Evolutionary conservation across 2,888 invertebrate genomes (phyloP), one percentile per base, ranked within the genome.

Genomic region (Tenthredo mesomela): DNA sequence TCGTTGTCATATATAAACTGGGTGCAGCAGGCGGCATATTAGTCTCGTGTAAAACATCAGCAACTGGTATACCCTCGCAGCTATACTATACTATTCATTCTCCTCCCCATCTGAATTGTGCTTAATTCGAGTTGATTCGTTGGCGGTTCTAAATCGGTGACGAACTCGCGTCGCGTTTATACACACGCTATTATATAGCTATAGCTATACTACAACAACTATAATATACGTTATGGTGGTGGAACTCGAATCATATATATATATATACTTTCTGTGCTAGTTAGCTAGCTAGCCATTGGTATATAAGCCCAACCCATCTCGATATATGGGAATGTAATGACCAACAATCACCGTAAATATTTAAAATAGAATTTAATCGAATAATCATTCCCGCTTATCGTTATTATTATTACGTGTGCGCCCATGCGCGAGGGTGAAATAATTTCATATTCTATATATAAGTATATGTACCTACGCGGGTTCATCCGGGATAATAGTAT

Each of bases 51-150:
- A 77, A 50, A n/a, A 18, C 50, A 25, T 85, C 87, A 88, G 87
- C 87, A 29, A 40, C 58, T 37, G 21, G 40, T 37, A 61, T 37
- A 61, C 85, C 88, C 87, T 88, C 87, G n/a, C n/a, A 88, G 84
- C 83, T 88, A n/a, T n/a, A n/a, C n/a, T n/a, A n/a, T n/a, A n/a
- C n/a, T n/a, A 88, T 87, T 89, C 88, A 89, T 89, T 86, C 87
- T 87, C 86, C 87, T 87, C 86, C 86, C 75, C n/a, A 82, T n/a
- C 85, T 89, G 90, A 91, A 92, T 92, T 92, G 91, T 86, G 86
- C 88, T 90, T 90, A 91, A 92, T 91, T 90, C 89, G 87, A 88
- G 89, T 90, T 91, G 90, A 91, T 92, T 91, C 87, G 89, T 89
- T 89, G 88, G 87, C 87, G 88, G 85, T 87, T 89, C 86, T 89